These are phyloP conservation scores for Marisa cornuarietis DNA, from an alignment of 1,140 invertebrate genomes.

Conservation along the genomic window DNA sequence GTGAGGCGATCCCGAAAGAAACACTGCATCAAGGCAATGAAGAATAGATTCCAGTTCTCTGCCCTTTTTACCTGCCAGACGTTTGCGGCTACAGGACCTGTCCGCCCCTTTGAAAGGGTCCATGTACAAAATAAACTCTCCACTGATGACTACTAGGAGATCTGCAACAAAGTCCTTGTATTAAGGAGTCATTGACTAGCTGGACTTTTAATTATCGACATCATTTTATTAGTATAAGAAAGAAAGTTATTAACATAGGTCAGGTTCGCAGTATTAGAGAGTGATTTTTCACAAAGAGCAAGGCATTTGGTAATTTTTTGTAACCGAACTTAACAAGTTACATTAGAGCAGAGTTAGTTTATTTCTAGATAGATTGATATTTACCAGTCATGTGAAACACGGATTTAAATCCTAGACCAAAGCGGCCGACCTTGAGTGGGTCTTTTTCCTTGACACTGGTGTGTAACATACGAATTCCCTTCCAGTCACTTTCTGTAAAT, in stretches of 20 bases:
- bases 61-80: conserved; percentile 32
- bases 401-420: conserved; percentile 61
- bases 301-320: no score
- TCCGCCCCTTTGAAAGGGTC: conserved; percentile 37
- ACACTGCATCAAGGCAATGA: conserved; percentile 27
- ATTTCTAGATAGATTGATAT: no score
- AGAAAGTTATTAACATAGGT: no score
- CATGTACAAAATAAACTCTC: conserved; percentile 45
- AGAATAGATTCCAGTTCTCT: conserved; percentile 22
- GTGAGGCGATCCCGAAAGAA: conserved; percentile 18
- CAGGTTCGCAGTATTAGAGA: no score
- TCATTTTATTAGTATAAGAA: no score
- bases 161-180: no score
- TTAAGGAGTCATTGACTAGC: no score
- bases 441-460: conserved; percentile 53
- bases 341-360: no score
- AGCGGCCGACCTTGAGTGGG: conserved; percentile 55
- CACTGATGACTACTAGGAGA: conserved; percentile 52
- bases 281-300: no score
- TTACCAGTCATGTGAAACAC: conserved; percentile 62
- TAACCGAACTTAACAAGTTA: no score
- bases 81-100: conserved; percentile 10
- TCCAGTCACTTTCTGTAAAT: conserved; percentile 54
- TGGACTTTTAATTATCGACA: no score
- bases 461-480: conserved; percentile 46